phyloP scores from a whole-genome alignment of 2,888 invertebrate species.

The Drosophila vallismaia region DNA sequence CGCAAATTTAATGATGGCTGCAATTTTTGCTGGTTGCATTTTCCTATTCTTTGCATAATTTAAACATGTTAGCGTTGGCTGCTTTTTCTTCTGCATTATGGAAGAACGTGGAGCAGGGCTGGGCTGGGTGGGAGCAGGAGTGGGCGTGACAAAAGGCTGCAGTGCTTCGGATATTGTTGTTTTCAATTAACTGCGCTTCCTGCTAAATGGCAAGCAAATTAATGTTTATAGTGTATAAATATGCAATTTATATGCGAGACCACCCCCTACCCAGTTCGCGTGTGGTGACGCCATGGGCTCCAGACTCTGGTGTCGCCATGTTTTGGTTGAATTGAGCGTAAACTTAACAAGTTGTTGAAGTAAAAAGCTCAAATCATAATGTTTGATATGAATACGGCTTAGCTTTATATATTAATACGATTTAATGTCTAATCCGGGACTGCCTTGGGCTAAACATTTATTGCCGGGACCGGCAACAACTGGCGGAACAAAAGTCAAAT shows the following conservation, averaged over 20 bases:
- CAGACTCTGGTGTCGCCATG: conserved; percentile 19
- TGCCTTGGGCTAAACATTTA: conserved; percentile 17
- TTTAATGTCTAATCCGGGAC: not conserved
- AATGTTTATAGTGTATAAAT: conserved; percentile 71
- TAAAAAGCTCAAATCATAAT: not conserved
- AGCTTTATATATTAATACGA: not conserved
- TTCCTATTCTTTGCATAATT: conserved; percentile 67
- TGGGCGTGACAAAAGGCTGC: conserved; percentile 9
- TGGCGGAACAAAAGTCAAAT: conserved; percentile 18
- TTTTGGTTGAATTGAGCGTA: conserved; percentile 6
- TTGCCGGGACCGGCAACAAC: conserved; percentile 13
- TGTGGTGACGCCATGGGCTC: not conserved
- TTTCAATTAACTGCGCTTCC: conserved; percentile 73
- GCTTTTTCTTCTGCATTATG: conserved; percentile 12
- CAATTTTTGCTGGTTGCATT: conserved; percentile 61
- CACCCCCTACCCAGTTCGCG: not conserved
- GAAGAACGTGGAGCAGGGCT: not conserved
- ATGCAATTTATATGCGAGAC: conserved; percentile 51
- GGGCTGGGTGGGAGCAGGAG: not conserved
- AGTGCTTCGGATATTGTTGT: conserved; percentile 53
- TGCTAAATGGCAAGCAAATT: conserved; percentile 71
- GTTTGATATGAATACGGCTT: not conserved
- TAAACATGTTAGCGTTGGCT: conserved; percentile 57
- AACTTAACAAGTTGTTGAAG: conserved; percentile 23
- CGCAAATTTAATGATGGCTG: conserved; percentile 54